phyloP scores from a whole-genome alignment of 2,888 invertebrate genomes.

The Lypha dubia region DNA sequence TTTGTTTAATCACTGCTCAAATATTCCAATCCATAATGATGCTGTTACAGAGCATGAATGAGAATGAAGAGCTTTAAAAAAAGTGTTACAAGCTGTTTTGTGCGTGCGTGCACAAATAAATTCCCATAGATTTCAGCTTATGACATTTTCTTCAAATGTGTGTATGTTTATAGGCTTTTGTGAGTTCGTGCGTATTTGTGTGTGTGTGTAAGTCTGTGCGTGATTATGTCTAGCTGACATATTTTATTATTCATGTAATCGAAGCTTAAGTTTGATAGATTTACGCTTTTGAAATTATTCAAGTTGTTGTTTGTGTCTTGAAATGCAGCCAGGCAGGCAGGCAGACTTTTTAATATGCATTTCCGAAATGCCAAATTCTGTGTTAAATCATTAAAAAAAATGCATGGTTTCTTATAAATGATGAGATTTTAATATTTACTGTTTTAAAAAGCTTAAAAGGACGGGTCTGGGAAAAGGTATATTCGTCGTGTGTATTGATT shows the following conservation, averaged over 20 bases:
- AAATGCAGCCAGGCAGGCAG: slow-evolving; percentile 11
- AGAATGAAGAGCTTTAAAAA: slow-evolving; percentile 51
- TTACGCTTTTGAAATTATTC: slow-evolving; percentile 56
- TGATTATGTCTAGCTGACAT: slow-evolving; percentile 11
- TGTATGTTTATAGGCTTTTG: too few relatives aligned
- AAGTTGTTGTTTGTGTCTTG: slow-evolving; percentile 28
- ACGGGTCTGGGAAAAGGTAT: too few relatives aligned
- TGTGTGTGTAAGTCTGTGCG: neutral
- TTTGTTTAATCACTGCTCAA: neutral
- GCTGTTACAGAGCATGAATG: neutral
- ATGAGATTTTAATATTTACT: neutral
- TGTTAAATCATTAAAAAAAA: slow-evolving; percentile 13
- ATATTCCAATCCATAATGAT: slow-evolving; percentile 47
- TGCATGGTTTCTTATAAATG: slow-evolving; percentile 22
- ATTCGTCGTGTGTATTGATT: too few relatives aligned
- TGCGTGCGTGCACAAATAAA: slow-evolving; percentile 49
- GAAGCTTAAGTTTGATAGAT: slow-evolving; percentile 49
- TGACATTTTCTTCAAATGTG: slow-evolving; percentile 15
- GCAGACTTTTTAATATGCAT: slow-evolving; percentile 47
- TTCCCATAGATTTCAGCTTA: neutral
- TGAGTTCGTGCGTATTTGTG: neutral
- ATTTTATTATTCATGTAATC: slow-evolving; percentile 38
- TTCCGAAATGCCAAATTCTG: slow-evolving; percentile 65
- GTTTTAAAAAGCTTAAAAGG: neutral
- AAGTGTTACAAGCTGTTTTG: slow-evolving; percentile 64